These are phyloP conservation scores for Apis laboriosa DNA, from an alignment of 1,140 invertebrate genomes.

Conservation along the genomic window DNA sequence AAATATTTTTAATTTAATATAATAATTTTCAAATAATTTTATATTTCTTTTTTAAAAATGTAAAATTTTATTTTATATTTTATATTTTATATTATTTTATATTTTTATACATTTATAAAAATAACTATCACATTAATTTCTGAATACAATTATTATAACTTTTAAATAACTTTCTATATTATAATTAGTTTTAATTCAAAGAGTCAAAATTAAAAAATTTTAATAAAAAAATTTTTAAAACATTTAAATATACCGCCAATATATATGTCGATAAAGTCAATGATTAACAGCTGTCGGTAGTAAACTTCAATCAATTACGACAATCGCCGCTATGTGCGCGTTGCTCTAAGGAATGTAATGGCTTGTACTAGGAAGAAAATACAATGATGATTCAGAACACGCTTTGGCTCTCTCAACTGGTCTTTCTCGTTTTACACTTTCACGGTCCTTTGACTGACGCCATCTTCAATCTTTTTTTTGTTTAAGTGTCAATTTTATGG, in stretches of 20 bases:
- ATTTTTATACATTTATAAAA: background rate
- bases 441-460: slow-evolving; percentile 19
- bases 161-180: background rate
- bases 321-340: slow-evolving; percentile 10
- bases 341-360: slow-evolving; percentile 22
- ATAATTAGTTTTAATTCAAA: background rate
- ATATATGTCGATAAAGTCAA: slow-evolving; percentile 4
- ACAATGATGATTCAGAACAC: slow-evolving; percentile 32
- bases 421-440: slow-evolving; percentile 11
- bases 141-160: background rate
- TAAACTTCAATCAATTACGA: background rate
- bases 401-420: slow-evolving; percentile 16
- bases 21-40: background rate
- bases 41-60: background rate
- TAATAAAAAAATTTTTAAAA: background rate
- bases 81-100: background rate
- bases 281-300: slow-evolving; percentile 19
- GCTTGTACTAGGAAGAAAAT: background rate
- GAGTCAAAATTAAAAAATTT: background rate
- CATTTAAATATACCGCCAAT: slow-evolving; percentile 27
- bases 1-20: background rate
- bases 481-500: slow-evolving; percentile 43
- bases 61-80: no score
- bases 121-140: background rate
- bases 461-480: slow-evolving; percentile 42